These are phyloP conservation scores for Tympanoctomys barrerae DNA, from an alignment of 2,797 vertebrate species.

Conservation along the genomic window DNA sequence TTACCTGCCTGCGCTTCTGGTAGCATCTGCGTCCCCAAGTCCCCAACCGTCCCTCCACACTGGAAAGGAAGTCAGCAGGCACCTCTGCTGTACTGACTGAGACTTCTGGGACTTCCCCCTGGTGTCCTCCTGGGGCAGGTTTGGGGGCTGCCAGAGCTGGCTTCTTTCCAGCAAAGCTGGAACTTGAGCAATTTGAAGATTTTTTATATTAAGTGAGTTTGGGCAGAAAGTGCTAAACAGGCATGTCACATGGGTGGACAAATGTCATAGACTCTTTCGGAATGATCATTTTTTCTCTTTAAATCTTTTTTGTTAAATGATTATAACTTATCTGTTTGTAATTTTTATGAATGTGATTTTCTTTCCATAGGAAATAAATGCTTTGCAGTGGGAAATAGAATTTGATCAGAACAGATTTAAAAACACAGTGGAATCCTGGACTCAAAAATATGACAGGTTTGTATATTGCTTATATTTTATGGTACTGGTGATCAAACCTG, in stretches of 20 bases:
- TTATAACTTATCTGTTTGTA: background rate
- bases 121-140: background rate
- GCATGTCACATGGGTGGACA: background rate
- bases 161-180: constrained; percentile 1
- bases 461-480: constrained; percentile 46
- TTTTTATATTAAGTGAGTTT: constrained; percentile 34
- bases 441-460: constrained; percentile 93
- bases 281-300: constrained; percentile 1
- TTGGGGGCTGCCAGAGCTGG: background rate
- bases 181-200: background rate
- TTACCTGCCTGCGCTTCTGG: background rate
- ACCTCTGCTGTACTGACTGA: background rate
- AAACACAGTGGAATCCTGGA: constrained; percentile 93
- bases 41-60: background rate
- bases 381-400: constrained; percentile 95
- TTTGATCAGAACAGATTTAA: constrained; percentile 94
- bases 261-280: background rate
- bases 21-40: background rate
- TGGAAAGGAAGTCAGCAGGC: background rate
- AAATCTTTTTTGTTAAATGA: constrained; percentile 38
- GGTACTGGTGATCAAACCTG: background rate
- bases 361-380: constrained; percentile 92
- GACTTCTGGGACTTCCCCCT: background rate
- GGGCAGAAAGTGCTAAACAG: constrained; percentile 19
- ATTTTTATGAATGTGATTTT: constrained; percentile 33